Conservation (phyloP, 2,888 invertebrate genomes). For the Incurvaria masculella region DNA sequence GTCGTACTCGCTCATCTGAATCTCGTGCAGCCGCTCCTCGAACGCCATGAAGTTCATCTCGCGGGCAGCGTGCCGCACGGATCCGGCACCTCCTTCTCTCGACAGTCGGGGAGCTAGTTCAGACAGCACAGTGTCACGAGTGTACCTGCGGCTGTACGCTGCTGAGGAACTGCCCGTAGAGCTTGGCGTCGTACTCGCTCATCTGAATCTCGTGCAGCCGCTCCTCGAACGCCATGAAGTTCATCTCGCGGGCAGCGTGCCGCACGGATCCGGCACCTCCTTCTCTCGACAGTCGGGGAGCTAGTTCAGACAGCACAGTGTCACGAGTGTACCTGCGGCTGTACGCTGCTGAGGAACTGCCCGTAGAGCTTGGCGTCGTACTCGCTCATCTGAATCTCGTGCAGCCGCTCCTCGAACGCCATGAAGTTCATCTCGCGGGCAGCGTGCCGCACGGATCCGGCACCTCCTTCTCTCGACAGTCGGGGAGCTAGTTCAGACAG, state of each 20-base stretch:
- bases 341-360: constrained; percentile 73
- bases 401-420: constrained; percentile 81
- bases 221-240: constrained; percentile 80
- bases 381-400: constrained; percentile 93
- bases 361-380: constrained; percentile 88
- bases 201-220: constrained; percentile 88
- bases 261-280: constrained; percentile 83
- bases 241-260: constrained; percentile 91
- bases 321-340: constrained; percentile 61
- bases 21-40: constrained; percentile 82
- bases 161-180: constrained; percentile 79
- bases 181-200: constrained; percentile 88
- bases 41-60: constrained; percentile 92
- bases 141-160: constrained; percentile 74
- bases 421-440: constrained; percentile 91
- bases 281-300: constrained; percentile 87
- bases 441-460: constrained; percentile 84
- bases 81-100: constrained; percentile 88
- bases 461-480: constrained; percentile 85
- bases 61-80: constrained; percentile 81
- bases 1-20: constrained; percentile 93
- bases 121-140: too few species aligned
- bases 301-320: too few species aligned
- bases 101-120: constrained; percentile 83
- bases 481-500: too few species aligned